Percentiles rank a stretch among this genome's conserved stretches.
Conservation (phyloP, 2,888 invertebrate genomes). For the Volucella bombylans region DNA sequence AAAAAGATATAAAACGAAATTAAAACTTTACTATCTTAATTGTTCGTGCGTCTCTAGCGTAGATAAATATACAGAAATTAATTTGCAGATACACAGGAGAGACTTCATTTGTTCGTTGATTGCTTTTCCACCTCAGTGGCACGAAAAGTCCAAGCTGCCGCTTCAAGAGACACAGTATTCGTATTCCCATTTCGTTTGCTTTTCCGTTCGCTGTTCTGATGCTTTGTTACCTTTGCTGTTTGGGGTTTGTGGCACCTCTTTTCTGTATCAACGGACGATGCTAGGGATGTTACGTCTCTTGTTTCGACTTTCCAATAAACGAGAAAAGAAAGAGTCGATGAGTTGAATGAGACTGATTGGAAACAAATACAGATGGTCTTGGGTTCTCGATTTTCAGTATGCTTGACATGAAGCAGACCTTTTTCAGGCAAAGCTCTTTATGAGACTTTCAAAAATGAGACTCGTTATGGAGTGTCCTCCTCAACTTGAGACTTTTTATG, state of each 20-base stretch:
- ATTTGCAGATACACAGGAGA: constrained; percentile 41
- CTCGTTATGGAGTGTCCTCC: no score
- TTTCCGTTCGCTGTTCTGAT: neutral
- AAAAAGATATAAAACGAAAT: neutral
- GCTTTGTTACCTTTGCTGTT: neutral
- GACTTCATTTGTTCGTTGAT: constrained; percentile 63
- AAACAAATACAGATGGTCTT: neutral
- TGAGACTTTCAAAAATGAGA: no score
- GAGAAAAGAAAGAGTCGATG: neutral
- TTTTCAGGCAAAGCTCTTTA: no score
- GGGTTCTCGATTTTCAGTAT: neutral
- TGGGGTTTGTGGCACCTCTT: constrained; percentile 10
- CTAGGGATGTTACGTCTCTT: neutral
- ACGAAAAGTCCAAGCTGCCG: constrained; percentile 6
- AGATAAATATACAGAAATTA: constrained; percentile 43
- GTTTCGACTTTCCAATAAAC: constrained; percentile 2
- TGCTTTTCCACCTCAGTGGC: constrained; percentile 45
- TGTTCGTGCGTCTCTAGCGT: constrained; percentile 21
- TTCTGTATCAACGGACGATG: neutral
- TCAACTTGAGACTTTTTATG: no score
- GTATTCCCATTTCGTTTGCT: no score
- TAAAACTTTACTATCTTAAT: constrained; percentile 34
- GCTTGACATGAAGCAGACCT: neutral
- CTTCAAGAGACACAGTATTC: neutral
- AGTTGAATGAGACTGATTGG: constrained; percentile 8